Evolutionary conservation across 2,113 vertebrate genomes (phyloP).

Genomic region (Apaloderma vittatum): DNA sequence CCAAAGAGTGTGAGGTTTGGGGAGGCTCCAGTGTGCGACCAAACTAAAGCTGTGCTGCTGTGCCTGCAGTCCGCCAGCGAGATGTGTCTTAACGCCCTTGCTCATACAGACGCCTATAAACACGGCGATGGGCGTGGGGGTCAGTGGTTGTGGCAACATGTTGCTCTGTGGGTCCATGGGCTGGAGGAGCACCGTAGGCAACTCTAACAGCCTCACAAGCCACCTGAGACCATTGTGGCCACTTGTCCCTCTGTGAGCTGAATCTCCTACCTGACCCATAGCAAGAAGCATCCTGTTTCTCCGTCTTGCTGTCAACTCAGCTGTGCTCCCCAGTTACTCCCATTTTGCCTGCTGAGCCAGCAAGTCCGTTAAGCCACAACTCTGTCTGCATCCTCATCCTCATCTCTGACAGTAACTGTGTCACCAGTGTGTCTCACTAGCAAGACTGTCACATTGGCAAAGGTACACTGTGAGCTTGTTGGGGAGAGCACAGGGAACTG

Average conservation of each 20-base stretch:
- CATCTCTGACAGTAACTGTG: not conserved
- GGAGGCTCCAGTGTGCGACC: not conserved
- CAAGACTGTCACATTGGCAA: not conserved
- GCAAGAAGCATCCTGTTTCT: not conserved
- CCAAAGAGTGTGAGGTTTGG: rapidly evolving
- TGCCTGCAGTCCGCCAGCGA: too few relatives aligned
- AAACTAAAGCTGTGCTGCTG: not conserved
- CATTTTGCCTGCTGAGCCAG: not conserved
- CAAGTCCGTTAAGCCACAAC: rapidly evolving
- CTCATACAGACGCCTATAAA: rapidly evolving
- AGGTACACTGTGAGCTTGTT: rapidly evolving
- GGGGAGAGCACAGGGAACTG: rapidly evolving
- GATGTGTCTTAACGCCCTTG: rapidly evolving
- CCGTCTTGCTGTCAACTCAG: rapidly evolving
- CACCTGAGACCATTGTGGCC: not conserved
- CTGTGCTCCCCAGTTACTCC: not conserved
- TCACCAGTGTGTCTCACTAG: not conserved
- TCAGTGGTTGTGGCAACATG: not conserved
- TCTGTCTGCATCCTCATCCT: not conserved
- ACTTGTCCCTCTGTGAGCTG: rapidly evolving
- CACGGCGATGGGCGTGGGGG: rapidly evolving
- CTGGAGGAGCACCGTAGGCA: not conserved
- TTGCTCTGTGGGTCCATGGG: not conserved
- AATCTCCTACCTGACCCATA: not conserved
- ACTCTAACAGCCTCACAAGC: not conserved